These are phyloP conservation scores for Herminia tarsipennalis DNA, from an alignment of 2,888 invertebrate species.

Conservation along the genomic window DNA sequence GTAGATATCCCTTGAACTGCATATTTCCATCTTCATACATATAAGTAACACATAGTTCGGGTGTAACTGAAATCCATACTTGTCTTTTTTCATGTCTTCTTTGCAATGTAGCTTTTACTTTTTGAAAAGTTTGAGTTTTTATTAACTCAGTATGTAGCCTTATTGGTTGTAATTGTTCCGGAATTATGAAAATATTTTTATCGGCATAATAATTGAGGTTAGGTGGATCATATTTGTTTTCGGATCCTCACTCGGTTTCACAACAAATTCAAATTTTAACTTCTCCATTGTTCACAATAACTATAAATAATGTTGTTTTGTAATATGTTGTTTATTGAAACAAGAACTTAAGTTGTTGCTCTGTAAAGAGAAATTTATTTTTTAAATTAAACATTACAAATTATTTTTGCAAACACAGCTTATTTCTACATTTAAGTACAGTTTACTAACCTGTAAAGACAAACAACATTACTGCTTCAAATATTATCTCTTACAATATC, in stretches of 20 bases:
- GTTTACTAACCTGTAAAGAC: too few species aligned
- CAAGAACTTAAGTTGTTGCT: too few species aligned
- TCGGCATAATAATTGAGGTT: slow-evolving; percentile 30
- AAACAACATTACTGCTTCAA: too few species aligned
- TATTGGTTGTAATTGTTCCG: slow-evolving; percentile 26
- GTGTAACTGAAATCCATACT: slow-evolving; percentile 31
- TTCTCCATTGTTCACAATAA: slow-evolving; percentile 2
- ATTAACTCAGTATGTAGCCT: slow-evolving; percentile 15
- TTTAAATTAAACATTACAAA: too few species aligned
- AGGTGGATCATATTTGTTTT: slow-evolving; percentile 33
- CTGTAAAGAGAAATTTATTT: too few species aligned
- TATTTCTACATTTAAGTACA: too few species aligned
- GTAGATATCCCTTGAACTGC: slow-evolving; percentile 32
- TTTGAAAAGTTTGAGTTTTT: slow-evolving; percentile 25
- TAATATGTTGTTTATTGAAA: too few species aligned
- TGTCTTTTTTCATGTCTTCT: slow-evolving; percentile 29
- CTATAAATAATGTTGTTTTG: slow-evolving; percentile 1
- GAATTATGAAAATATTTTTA: slow-evolving; percentile 21
- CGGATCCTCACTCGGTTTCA: slow-evolving; percentile 7
- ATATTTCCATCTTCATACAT: slow-evolving; percentile 34
- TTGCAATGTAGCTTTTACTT: too few species aligned
- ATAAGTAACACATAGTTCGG: slow-evolving; percentile 11
- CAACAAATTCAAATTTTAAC: background rate
- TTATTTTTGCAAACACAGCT: too few species aligned
- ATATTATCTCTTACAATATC: too few species aligned